Evolutionary conservation across 2,113 vertebrate genomes (phyloP).

Genomic region (Python bivittatus): DNA sequence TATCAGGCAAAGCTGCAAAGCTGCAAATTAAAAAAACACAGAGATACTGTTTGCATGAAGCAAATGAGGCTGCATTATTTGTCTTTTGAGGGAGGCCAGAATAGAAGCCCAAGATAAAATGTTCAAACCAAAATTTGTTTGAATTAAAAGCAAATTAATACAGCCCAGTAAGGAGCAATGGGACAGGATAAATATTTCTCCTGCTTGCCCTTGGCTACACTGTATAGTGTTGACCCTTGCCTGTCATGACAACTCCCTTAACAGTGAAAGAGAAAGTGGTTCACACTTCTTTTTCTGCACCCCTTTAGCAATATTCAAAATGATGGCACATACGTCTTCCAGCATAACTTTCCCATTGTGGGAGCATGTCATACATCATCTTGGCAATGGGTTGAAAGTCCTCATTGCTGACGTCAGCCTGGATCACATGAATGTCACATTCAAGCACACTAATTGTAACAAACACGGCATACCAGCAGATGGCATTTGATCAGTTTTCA

Average conservation of each 20-base stretch:
- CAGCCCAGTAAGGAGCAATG: not conserved
- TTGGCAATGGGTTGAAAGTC: not conserved
- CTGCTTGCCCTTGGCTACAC: not conserved
- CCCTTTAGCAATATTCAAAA: not conserved
- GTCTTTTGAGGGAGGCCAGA: not conserved
- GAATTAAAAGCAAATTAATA: not conserved
- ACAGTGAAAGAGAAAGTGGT: not conserved
- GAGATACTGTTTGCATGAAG: constrained; percentile 25
- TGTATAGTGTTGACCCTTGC: not conserved
- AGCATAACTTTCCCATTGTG: not conserved
- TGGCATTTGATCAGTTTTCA: not conserved
- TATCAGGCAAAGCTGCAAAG: constrained; percentile 18
- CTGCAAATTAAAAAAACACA: constrained; percentile 41
- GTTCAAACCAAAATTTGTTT: not conserved
- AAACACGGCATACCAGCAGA: not conserved
- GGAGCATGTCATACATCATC: not conserved
- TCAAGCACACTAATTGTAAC: not conserved
- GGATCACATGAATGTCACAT: not conserved
- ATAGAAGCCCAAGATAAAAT: not conserved
- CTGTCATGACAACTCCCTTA: not conserved
- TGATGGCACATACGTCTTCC: not conserved
- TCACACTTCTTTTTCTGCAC: not conserved
- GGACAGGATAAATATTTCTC: constrained; percentile 5
- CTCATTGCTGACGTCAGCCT: not conserved
- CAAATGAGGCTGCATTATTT: constrained; percentile 21